These are phyloP conservation scores for Ctenochaetus hawaiiensis DNA, from an alignment of 2,797 vertebrate species.

Conservation along the genomic window DNA sequence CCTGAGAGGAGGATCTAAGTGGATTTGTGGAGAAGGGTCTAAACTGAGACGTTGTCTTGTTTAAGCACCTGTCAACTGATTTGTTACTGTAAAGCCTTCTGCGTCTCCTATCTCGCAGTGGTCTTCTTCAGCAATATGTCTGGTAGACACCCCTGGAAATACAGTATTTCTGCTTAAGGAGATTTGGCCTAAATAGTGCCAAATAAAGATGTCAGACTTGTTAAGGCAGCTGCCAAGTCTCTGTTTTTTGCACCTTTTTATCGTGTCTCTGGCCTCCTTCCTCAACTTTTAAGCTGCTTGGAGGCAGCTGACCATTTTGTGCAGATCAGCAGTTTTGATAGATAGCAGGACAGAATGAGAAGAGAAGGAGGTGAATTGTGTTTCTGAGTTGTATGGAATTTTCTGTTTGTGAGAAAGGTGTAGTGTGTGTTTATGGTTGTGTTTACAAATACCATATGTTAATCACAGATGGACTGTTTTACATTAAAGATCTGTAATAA, in stretches of 20 bases:
- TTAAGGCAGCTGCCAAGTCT: constrained; percentile 71
- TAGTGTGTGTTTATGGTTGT: constrained; percentile 5
- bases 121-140: constrained; percentile 61
- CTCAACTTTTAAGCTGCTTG: constrained; percentile 64
- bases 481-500: background rate
- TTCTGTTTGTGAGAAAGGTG: constrained; percentile 12
- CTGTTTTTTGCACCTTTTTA: constrained; percentile 51
- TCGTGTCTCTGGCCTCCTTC: constrained; percentile 47
- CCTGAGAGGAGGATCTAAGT: constrained; percentile 80
- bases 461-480: constrained; percentile 2
- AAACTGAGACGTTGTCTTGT: constrained; percentile 82
- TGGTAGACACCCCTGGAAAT: constrained; percentile 56
- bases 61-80: constrained; percentile 80
- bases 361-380: background rate
- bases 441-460: constrained; percentile 8
- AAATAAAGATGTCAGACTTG: constrained; percentile 74
- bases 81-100: constrained; percentile 75
- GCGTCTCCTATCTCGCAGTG: constrained; percentile 54
- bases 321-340: constrained; percentile 67
- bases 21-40: constrained; percentile 78
- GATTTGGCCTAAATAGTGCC: constrained; percentile 64
- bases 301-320: constrained; percentile 64
- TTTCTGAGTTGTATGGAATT: constrained; percentile 5
- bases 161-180: constrained; percentile 63
- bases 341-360: constrained; percentile 47